Percentiles rank a stretch among this genome's conserved stretches.
Conservation (phyloP, 2,113 vertebrate genomes). For the Sarotherodon lohbergeri region DNA sequence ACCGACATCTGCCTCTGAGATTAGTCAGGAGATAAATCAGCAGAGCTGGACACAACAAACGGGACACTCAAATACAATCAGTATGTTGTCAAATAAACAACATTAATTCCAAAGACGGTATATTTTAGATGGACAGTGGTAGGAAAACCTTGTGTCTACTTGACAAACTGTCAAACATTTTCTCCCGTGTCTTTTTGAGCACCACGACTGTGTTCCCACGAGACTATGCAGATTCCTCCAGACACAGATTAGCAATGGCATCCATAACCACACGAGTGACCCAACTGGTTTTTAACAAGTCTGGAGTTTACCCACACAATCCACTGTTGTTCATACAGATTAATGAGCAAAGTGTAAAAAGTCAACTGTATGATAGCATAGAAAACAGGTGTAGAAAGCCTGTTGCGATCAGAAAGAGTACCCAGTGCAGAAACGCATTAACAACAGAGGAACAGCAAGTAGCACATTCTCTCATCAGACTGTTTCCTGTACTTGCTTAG, state of each 20-base stretch:
- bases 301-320: background rate
- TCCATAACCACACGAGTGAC: background rate
- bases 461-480: background rate
- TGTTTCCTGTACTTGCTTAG: background rate
- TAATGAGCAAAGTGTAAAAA: background rate
- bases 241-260: background rate
- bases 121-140: background rate
- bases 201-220: no score
- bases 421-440: background rate
- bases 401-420: background rate
- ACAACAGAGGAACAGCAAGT: background rate
- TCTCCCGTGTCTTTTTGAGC: background rate
- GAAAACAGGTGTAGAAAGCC: background rate
- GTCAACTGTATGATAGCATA: background rate
- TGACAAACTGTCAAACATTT: background rate
- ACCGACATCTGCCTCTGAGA: conserved; percentile 33
- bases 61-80: background rate
- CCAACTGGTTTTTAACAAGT: conserved; percentile 2
- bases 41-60: background rate
- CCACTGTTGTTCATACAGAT: background rate
- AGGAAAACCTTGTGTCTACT: background rate
- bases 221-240: background rate
- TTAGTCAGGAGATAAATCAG: conserved; percentile 8
- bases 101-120: background rate
- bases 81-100: background rate